Evolutionary conservation across 2,888 invertebrate genomes (phyloP), one percentile per base, ranked within the genome.

Genomic region (Monoplex corrugatus): DNA sequence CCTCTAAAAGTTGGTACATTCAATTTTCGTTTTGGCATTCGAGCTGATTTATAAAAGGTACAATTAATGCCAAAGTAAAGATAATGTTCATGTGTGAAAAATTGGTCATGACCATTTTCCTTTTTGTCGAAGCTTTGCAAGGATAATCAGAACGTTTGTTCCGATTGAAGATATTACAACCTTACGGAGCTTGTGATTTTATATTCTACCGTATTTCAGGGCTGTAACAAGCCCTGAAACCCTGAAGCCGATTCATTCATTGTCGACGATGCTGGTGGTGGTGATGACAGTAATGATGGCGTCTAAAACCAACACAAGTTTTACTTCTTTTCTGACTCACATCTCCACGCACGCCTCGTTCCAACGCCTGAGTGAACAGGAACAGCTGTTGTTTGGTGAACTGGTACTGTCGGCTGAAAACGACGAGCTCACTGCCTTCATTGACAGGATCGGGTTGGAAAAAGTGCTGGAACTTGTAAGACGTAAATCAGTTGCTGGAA

Each of bases 341-440:
- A 28, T 57, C 57, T 57, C 57, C 57, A 10, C 57, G 10, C 87
- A 87, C 35, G 13, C n/a, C 50, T 35, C 35, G 23, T 87, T 87
- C 87, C 78, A 78, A 57, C 3, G 28, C 2, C 80, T 87, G 80
- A 45, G 16, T n/a, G 50, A 40, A 2, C 80, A 87, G 45, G 44
- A 87, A 38, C 78, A 87, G 38, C 44, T 80, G 40, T 32, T 87
- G 16, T 87, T 87, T 38, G 28, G 45, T 23, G 87, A 87, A 45
- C 87, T 87, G 87, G 80, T 87, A 38, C 32, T 87, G 87, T 78
- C 87, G 35, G 57, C 87, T 1, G 87, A 87, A 80, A 87, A 78
- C 5, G 35, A 87, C 80, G 80, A n/a, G 2, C 87, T 87, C 35
- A 44, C 2, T 45, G 87, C 38, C 16, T 80, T 87, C 87, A 35